Base-by-base conservation (phyloP, 37 sponge, comb jelly and placozoan genomes). In the Spongilla lacustris region DNA sequence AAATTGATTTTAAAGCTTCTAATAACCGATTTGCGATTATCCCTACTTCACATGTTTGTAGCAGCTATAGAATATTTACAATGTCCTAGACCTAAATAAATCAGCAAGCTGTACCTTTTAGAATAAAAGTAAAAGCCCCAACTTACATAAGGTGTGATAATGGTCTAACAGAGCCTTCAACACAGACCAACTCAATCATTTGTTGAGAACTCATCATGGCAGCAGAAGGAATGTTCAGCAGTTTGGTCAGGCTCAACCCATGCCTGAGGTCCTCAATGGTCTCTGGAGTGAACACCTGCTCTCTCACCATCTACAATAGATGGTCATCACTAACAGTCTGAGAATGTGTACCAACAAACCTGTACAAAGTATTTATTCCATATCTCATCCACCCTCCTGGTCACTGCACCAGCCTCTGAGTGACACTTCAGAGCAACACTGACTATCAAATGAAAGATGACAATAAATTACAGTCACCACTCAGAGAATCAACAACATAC, bases 401-500 rank as follows among this genome's bases (percentile, higher is more conserved):
- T 58, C 58, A 58, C 58, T 58, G 19, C 58, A 58, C 58, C 58
- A 1, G 19, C 58, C 58, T 17, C 58, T 19, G 58, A 58, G 19
- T 58, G 58, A 17, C 58, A 58, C 21, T 58, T 58, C 58, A 58
- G 58, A 58, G 58, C 58, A 17, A 58, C 19, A 14, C 58, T 58
- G 58, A 58, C 58, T 58, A 58, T 58, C 58, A 58, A 58, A 58
- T 13, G 19, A 17, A 10, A 46, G 46, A 46, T 8, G 46, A 8
- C 4, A 19, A 58, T 58, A 58, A 58, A 58, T 58, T 58, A 58
- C 58, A 19, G 21, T 14, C 14, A 58, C 19, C 19, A 14, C 1
- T 58, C 58, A 58, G 19, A 58, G 19, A 1, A 17, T 1, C 21
- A 58, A 58, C 36, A 19, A 79, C 87, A 76, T 77, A 91, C 91